phyloP scores from a whole-genome alignment of 1,140 invertebrate genomes.

The Eupristina koningsbergeri region DNA sequence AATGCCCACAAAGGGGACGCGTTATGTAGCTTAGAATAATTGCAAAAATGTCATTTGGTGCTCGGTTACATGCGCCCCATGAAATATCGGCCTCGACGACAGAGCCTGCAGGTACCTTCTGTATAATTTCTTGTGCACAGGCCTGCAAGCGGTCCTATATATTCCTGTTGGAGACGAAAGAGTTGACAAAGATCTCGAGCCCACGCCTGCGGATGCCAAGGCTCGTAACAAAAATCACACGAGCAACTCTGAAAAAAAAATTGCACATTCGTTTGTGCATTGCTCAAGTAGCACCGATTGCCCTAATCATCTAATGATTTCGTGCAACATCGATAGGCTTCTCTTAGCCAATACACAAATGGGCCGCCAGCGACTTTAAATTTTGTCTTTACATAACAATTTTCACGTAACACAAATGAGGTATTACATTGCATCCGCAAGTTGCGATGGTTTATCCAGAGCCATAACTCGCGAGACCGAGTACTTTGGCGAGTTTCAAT shows the following conservation, averaged over 20 bases:
- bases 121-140: not conserved
- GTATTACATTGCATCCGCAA: not conserved
- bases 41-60: not conserved
- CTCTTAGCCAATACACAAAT: not conserved
- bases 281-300: not conserved
- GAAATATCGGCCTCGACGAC: no score
- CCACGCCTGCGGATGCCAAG: not conserved
- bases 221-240: not conserved
- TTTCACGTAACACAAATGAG: not conserved
- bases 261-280: not conserved
- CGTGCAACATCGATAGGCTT: no score
- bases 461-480: not conserved
- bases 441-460: not conserved
- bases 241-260: not conserved
- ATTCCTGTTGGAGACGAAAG: not conserved
- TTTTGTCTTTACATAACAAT: conserved; percentile 6
- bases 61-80: no score
- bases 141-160: not conserved
- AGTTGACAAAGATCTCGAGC: not conserved
- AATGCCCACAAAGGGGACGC: not conserved
- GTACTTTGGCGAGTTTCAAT: not conserved
- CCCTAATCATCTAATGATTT: not conserved
- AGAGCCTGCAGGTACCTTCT: no score
- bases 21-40: not conserved
- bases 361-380: not conserved